These are phyloP conservation scores for Noctua janthe DNA, from an alignment of 2,888 invertebrate species.

Conservation along the genomic window DNA sequence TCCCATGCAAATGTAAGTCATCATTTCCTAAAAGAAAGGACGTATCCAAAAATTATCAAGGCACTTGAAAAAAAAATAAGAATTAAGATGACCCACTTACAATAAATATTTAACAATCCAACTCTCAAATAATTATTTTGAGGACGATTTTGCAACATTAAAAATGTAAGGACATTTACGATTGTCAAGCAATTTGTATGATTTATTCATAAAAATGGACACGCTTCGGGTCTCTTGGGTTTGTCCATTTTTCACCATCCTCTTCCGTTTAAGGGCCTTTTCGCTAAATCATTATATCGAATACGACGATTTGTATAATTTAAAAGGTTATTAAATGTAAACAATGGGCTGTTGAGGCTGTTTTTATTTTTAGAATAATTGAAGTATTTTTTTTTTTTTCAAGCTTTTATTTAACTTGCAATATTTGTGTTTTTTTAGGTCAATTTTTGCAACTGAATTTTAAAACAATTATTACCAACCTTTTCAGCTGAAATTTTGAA, in stretches of 20 bases:
- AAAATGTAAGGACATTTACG: slow-evolving; percentile 48
- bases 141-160: slow-evolving; percentile 38
- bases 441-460: not conserved
- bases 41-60: not conserved
- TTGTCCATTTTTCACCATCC: slow-evolving; percentile 60
- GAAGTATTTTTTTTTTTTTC: not conserved
- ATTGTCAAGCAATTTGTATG: slow-evolving; percentile 63
- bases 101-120: slow-evolving; percentile 9
- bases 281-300: slow-evolving; percentile 49
- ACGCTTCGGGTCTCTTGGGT: slow-evolving; percentile 24
- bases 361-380: slow-evolving; percentile 10
- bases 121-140: slow-evolving; percentile 25
- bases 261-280: slow-evolving; percentile 34
- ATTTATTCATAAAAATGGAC: slow-evolving; percentile 63
- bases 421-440: no score
- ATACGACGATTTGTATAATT: slow-evolving; percentile 50
- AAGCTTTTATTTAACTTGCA: no score
- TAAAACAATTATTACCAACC: no score
- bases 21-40: not conserved
- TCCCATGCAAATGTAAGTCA: not conserved
- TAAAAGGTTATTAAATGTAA: slow-evolving; percentile 44
- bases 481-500: no score
- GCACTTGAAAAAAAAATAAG: not conserved
- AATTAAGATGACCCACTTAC: not conserved
- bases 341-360: slow-evolving; percentile 16